Conservation (phyloP, 2,113 vertebrate genomes). For the Myiagra hebetior region DNA sequence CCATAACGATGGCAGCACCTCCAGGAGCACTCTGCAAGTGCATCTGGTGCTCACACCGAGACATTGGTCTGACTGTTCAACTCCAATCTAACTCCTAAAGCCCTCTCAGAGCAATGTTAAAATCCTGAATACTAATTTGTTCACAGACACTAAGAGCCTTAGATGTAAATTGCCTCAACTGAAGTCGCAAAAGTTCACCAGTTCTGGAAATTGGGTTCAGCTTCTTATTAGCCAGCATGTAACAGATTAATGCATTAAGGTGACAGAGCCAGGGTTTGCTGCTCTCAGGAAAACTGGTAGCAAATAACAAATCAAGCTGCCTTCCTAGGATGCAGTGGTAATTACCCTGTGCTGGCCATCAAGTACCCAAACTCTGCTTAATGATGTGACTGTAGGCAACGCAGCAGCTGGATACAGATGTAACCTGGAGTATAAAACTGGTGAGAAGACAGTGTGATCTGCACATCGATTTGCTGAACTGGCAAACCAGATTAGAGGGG, state of each 20-base stretch:
- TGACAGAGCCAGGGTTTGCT: neutral
- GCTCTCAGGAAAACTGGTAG: neutral
- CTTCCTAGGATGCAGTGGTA: neutral
- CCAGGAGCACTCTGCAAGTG: rapidly evolving
- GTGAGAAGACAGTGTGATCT: neutral
- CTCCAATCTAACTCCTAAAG: neutral
- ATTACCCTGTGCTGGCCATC: neutral
- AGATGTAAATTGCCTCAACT: neutral
- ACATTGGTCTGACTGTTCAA: neutral
- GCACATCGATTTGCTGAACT: neutral
- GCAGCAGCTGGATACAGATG: neutral
- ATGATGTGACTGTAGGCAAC: neutral
- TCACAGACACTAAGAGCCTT: neutral
- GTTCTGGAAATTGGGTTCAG: neutral
- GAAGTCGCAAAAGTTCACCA: neutral
- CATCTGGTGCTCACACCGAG: neutral
- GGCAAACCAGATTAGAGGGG: neutral
- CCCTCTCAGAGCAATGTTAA: neutral
- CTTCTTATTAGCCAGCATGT: neutral
- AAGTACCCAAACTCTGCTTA: neutral
- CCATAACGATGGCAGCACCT: neutral
- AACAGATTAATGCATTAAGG: neutral
- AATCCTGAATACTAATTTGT: neutral
- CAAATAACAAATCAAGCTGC: neutral
- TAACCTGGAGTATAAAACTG: neutral